Conservation (phyloP, 2,113 vertebrate genomes). For the Cyprinus carpio region DNA sequence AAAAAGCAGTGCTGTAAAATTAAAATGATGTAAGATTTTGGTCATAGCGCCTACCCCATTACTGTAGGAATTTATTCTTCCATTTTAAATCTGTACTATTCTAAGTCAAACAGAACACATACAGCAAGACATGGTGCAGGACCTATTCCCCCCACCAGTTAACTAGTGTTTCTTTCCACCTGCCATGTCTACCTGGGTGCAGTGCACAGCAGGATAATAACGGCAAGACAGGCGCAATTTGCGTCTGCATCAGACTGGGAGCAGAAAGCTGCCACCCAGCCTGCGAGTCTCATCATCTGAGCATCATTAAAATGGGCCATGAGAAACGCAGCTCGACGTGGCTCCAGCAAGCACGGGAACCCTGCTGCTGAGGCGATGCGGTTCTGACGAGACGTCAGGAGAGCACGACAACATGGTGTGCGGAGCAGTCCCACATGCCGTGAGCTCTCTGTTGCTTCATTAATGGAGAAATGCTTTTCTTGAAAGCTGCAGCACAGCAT, state of each 20-base stretch:
- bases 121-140: slow-evolving; percentile 63
- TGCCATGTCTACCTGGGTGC: slow-evolving; percentile 71
- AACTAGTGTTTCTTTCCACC: slow-evolving; percentile 66
- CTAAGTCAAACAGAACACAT: slow-evolving; percentile 14
- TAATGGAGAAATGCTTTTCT: slow-evolving; percentile 46
- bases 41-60: neutral
- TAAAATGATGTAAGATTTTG: neutral
- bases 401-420: slow-evolving; percentile 21
- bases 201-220: slow-evolving; percentile 62
- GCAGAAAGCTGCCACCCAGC: slow-evolving; percentile 72
- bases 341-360: slow-evolving; percentile 34
- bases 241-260: slow-evolving; percentile 72
- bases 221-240: slow-evolving; percentile 72
- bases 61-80: neutral
- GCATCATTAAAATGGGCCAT: slow-evolving; percentile 70
- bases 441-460: slow-evolving; percentile 39
- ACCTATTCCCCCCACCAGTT: slow-evolving; percentile 57
- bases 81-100: slow-evolving; percentile 9
- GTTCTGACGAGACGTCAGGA: neutral
- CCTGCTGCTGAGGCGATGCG: neutral
- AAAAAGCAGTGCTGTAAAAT: neutral
- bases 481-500: slow-evolving; percentile 19
- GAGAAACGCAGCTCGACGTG: slow-evolving; percentile 22
- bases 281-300: slow-evolving; percentile 76
- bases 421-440: slow-evolving; percentile 8